Conservation (phyloP, 2,797 vertebrate species). For the Serranus cabrilla region DNA sequence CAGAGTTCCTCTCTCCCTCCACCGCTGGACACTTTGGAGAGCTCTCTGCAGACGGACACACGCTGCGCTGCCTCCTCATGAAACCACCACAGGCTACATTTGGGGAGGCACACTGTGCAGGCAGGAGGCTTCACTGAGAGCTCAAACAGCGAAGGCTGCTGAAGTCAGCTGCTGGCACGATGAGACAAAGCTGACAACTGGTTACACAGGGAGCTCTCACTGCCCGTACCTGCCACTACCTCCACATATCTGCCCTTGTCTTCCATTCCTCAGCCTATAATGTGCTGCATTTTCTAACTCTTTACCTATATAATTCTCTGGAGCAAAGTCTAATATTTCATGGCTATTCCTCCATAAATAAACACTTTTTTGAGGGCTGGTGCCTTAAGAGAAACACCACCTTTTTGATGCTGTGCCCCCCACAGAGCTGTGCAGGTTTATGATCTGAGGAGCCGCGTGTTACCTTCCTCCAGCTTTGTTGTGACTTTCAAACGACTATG, state of each 20-base stretch:
- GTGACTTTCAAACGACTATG: slow-evolving; percentile 71
- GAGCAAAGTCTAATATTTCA: slow-evolving; percentile 1
- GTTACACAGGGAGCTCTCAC: slow-evolving; percentile 35
- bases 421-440: slow-evolving; percentile 21
- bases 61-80: slow-evolving; percentile 46
- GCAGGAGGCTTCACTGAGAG: slow-evolving; percentile 58
- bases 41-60: slow-evolving; percentile 64
- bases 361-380: not conserved
- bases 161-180: slow-evolving; percentile 63
- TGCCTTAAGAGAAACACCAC: not conserved
- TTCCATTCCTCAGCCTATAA: slow-evolving; percentile 11
- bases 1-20: slow-evolving; percentile 8
- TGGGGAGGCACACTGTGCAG: slow-evolving; percentile 28
- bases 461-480: slow-evolving; percentile 47
- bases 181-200: slow-evolving; percentile 63
- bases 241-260: slow-evolving; percentile 37
- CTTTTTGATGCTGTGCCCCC: slow-evolving; percentile 9
- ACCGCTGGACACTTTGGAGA: slow-evolving; percentile 53
- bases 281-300: not conserved
- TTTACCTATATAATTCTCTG: slow-evolving; percentile 13
- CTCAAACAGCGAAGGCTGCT: slow-evolving; percentile 61
- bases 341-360: not conserved
- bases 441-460: slow-evolving; percentile 20
- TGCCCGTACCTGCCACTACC: slow-evolving; percentile 15
- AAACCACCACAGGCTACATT: slow-evolving; percentile 61